A percentile compares a stretch with the other conserved stretches of the same genome.
Conservation (phyloP, 2,797 vertebrate species). For the Semotilus atromaculatus region DNA sequence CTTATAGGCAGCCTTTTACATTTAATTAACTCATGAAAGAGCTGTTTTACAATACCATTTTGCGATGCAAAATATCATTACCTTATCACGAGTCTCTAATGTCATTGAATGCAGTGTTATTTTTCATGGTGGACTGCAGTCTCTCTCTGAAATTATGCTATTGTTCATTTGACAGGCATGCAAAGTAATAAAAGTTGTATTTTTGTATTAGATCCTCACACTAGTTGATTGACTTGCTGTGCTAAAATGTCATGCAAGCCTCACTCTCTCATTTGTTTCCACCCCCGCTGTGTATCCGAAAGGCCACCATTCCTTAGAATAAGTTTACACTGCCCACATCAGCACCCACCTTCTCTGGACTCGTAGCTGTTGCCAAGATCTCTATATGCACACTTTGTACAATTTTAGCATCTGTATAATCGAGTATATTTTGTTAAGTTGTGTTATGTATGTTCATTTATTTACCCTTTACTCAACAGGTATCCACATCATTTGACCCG, state of each 20-base stretch:
- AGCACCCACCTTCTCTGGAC: slow-evolving; percentile 50
- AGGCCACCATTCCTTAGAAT: slow-evolving; percentile 67
- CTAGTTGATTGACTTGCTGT: slow-evolving; percentile 58
- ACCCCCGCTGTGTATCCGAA: slow-evolving; percentile 53
- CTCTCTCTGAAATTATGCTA: slow-evolving; percentile 31
- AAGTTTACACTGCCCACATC: slow-evolving; percentile 58
- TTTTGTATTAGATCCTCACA: slow-evolving; percentile 16
- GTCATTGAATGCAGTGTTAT: too few species aligned
- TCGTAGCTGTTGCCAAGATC: neutral
- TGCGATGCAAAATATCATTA: slow-evolving; percentile 5
- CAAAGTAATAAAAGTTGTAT: slow-evolving; percentile 35
- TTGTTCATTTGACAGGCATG: slow-evolving; percentile 38
- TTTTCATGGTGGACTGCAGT: too few species aligned
- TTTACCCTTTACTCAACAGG: neutral
- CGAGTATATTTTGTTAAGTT: neutral
- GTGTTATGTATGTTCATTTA: neutral
- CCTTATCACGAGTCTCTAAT: slow-evolving; percentile 18
- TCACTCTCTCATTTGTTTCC: slow-evolving; percentile 51
- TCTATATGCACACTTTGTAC: neutral
- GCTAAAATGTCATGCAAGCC: slow-evolving; percentile 71
- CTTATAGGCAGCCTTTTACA: slow-evolving; percentile 4
- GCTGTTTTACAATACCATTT: slow-evolving; percentile 39
- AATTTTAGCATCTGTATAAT: neutral
- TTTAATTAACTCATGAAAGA: slow-evolving; percentile 37
- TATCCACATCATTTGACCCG: neutral